phyloP scores from a whole-genome alignment of 1,140 invertebrate genomes.

The Rhagoletis zephyria region DNA sequence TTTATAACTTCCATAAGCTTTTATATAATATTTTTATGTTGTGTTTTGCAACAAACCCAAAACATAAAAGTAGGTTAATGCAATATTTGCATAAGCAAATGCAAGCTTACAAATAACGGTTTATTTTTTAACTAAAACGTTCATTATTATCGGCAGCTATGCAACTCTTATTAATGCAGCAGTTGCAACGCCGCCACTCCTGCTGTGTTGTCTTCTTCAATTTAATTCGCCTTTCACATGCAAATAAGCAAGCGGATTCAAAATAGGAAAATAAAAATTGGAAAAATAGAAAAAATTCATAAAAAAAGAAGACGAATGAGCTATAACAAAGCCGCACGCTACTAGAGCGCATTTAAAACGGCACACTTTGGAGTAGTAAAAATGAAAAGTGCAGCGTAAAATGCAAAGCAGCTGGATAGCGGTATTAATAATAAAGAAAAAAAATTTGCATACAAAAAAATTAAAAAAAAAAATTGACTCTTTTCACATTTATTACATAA shows the following conservation, averaged over 20 bases:
- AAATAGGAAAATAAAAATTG: neutral
- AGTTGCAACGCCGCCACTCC: neutral
- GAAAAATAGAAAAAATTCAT: too few relatives aligned
- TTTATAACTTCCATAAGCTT: neutral
- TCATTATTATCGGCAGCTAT: neutral
- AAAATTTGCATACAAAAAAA: too few relatives aligned
- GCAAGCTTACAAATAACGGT: neutral
- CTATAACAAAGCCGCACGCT: too few relatives aligned
- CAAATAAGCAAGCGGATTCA: neutral
- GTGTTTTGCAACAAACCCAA: neutral
- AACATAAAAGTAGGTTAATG: neutral
- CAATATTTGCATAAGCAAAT: neutral
- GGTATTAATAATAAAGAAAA: too few relatives aligned
- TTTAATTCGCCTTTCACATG: constrained; percentile 7
- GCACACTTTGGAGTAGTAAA: too few relatives aligned
- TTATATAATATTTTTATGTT: neutral
- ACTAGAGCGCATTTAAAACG: too few relatives aligned
- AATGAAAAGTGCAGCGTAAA: too few relatives aligned
- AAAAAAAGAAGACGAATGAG: too few relatives aligned
- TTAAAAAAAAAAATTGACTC: too few relatives aligned
- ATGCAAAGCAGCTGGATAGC: too few relatives aligned
- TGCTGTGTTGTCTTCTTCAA: neutral
- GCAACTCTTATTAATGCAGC: neutral
- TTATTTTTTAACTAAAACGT: neutral
- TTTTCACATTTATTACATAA: too few relatives aligned